These are phyloP conservation scores for Himalopsyche tibetana DNA, from an alignment of 2,888 invertebrate genomes.

Conservation along the genomic window DNA sequence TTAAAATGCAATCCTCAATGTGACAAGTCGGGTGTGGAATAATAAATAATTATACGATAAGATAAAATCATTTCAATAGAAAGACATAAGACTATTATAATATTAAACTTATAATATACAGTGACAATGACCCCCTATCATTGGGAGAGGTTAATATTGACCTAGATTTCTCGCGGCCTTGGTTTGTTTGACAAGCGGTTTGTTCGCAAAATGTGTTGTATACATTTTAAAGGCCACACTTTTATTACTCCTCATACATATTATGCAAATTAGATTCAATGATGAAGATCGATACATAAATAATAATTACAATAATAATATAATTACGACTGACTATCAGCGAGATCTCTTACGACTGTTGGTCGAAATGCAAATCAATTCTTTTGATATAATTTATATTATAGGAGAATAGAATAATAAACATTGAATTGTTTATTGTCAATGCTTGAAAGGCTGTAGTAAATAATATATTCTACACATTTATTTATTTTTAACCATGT, in stretches of 20 bases:
- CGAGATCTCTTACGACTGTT: too few relatives aligned
- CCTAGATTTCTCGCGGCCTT: conserved; percentile 12
- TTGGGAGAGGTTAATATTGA: conserved; percentile 43
- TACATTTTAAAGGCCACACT: not conserved
- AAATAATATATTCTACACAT: too few relatives aligned
- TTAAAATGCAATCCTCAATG: conserved; percentile 28
- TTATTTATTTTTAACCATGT: too few relatives aligned
- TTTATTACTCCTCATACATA: not conserved
- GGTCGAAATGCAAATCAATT: too few relatives aligned
- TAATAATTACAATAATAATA: not conserved
- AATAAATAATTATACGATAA: conserved; percentile 4
- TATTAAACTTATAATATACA: conserved; percentile 20
- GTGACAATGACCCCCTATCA: conserved; percentile 38
- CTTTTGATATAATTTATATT: too few relatives aligned
- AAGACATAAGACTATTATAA: not conserved
- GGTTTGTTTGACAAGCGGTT: conserved; percentile 6
- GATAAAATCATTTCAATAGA: not conserved
- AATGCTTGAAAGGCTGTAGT: too few relatives aligned
- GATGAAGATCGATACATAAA: not conserved
- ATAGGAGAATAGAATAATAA: too few relatives aligned
- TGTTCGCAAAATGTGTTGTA: not conserved
- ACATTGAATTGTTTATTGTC: too few relatives aligned
- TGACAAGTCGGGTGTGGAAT: not conserved
- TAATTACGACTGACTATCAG: too few relatives aligned
- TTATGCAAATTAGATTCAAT: conserved; percentile 20